Base-by-base conservation (phyloP, 1,140 invertebrate species). In the Calephelis nemesis region DNA sequence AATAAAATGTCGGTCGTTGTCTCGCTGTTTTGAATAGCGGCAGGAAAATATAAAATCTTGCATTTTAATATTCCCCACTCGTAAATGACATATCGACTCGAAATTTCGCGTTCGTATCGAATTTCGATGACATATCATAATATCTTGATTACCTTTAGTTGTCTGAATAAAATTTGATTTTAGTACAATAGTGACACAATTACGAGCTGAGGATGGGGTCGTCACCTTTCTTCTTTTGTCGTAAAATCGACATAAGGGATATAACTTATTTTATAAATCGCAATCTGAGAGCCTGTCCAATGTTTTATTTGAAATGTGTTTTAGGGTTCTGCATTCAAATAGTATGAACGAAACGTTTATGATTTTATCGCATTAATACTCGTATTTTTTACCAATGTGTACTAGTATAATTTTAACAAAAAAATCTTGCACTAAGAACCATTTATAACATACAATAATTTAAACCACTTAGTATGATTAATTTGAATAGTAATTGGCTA, bases 111-210 rank as follows among this genome's bases (percentile, higher is more conserved):
- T 7, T 39, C 58, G 58, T 60, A 60, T 60, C 58, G 10, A 60
- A 60, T 60, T 40, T 67, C 65, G 63, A 73, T 64, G 47, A 60
- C 62, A 60, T 40, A 12, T 60, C 58, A 60, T 45, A 45, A 45
- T 45, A 45, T 45, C 42, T 45, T 45, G 42, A 45, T 45, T 9
- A 45, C 42, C 42, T 9, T 45, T 9, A 45, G 42, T 45, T 45
- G 42, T 45, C 42, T 45, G 42, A 45, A 9, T 45, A 45, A 45
- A 7, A 45, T 45, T 45, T 45, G 6, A 45, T 45, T 45, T 45
- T 45, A 45, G 8, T 45, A 45, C 42, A 45, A 45, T 45, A 45
- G 40, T 60, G 40, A 39, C 39, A 60, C 40, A 40, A 60, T 60
- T 60, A 60, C 58, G 11, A 60, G 30, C 39, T 60, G 19, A n/a